Base-by-base conservation (phyloP, 1,140 invertebrate genomes). In the Drosophila takahashii region DNA sequence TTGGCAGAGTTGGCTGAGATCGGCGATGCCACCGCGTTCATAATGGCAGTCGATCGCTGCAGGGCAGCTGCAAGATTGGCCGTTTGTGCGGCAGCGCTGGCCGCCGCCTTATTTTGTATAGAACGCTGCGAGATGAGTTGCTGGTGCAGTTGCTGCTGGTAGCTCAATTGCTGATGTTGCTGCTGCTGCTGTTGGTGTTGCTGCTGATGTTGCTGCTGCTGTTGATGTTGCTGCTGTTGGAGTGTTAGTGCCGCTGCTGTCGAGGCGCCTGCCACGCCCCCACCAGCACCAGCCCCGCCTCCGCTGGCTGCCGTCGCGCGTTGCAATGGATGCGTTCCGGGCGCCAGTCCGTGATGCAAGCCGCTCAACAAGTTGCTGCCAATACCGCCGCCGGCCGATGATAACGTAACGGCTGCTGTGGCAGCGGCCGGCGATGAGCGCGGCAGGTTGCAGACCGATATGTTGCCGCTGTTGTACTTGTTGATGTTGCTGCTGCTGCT, bases 1-100 rank as follows among this genome's bases (percentile, higher is more conserved):
- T 87, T 91, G 56, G 67, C 67, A 34, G 67, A 70, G 34, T 47
- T 71, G 67, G 90, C 87, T 81, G 92, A 81, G 67, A 92, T 92
- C 75, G 91, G 90, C 75, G 92, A 90, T 69, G 90, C 92, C 59
- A 92, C 92, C 56, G 90, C 92, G 85, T 92, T 92, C 92, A 92
- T 92, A 77, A 76, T 92, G 87, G 73, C 89, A 51, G 77, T 50
- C 52, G 85, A 80, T 52, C 86, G 85, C 59, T 92, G 91, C 65
- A 89, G 60, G 50, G 71, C 84, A 64, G 81, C 77, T 59, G 80
- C 78, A 70, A 86, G 75, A 29, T 77, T 81, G 16, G 72, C 78
- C 58, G 83, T 75, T 16, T 79, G 62, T 57, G 77, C 77, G 34
- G 73, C 62, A 44, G 77, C 57, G 11, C 27, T 58, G 37, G 79